phyloP scores from a whole-genome alignment of 1,140 invertebrate species.

The Drosophila littoralis region DNA sequence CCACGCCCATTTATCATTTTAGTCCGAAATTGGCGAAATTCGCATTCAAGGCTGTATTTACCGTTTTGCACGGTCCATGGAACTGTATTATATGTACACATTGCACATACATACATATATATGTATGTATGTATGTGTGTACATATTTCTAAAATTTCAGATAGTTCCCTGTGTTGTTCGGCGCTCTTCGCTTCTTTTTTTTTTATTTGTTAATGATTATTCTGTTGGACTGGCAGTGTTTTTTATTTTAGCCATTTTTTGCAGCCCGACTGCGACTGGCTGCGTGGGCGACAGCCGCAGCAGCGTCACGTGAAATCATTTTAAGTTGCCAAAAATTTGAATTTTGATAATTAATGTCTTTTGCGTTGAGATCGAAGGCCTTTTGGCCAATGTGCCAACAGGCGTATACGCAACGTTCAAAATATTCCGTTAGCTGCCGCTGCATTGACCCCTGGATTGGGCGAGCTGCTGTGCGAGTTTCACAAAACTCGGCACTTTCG shows the following conservation, averaged over 20 bases:
- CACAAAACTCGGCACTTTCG: constrained; percentile 33
- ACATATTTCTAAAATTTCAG: neutral
- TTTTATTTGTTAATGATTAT: constrained; percentile 12
- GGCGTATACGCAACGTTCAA: constrained; percentile 43
- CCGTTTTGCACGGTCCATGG: neutral
- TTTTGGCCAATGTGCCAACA: constrained; percentile 13
- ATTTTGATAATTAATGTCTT: constrained; percentile 72
- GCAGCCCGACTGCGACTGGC: neutral
- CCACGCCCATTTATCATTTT: constrained; percentile 12
- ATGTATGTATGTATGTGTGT: neutral
- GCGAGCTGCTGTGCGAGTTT: constrained; percentile 36
- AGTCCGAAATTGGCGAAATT: neutral
- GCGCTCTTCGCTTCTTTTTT: constrained; percentile 4
- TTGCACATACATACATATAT: neutral
- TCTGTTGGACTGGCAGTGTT: constrained; percentile 21
- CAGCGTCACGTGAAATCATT: constrained; percentile 72
- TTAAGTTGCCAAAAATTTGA: constrained; percentile 58
- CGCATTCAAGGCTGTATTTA: too few species aligned
- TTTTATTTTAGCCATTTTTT: constrained; percentile 21
- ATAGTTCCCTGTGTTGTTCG: constrained; percentile 2
- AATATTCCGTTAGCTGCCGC: constrained; percentile 41
- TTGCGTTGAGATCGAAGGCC: constrained; percentile 51
- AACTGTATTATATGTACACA: neutral
- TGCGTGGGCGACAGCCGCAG: constrained; percentile 25
- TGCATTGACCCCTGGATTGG: constrained; percentile 57